Percentiles rank a stretch among this genome's conserved stretches.
phyloP scores from a whole-genome alignment of 2,888 invertebrate species.

The Pecten maximus region DNA sequence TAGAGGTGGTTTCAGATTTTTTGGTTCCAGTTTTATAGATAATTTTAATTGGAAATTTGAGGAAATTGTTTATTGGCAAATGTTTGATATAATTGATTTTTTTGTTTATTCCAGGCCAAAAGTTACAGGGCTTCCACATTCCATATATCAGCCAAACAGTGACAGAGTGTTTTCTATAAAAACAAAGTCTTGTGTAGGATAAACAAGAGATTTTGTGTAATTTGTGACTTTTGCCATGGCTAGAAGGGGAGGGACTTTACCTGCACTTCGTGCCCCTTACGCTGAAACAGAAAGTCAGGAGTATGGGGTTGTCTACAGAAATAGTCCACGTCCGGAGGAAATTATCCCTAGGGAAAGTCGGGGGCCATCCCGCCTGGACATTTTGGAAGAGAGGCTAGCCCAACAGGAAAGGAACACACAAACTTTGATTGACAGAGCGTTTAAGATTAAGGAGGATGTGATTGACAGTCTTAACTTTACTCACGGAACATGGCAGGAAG shows the following conservation, averaged over 20 bases:
- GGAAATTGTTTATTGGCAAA: background rate
- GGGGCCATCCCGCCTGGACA: slow-evolving; percentile 68
- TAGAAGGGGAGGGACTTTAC: slow-evolving; percentile 57
- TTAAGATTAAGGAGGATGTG: slow-evolving; percentile 80
- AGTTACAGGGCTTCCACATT: background rate
- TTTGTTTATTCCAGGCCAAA: background rate
- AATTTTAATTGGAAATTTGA: background rate
- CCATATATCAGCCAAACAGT: background rate
- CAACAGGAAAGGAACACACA: slow-evolving; percentile 79
- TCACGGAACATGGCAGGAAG: slow-evolving; percentile 82
- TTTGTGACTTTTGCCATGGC: slow-evolving; percentile 52
- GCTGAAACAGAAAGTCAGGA: slow-evolving; percentile 67
- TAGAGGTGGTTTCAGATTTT: background rate
- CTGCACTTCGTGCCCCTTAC: slow-evolving; percentile 69
- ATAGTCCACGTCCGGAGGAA: slow-evolving; percentile 44
- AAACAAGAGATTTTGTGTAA: background rate
- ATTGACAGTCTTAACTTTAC: slow-evolving; percentile 80
- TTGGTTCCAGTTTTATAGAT: background rate
- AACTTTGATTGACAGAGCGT: slow-evolving; percentile 78
- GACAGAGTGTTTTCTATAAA: background rate
- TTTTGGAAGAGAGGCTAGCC: slow-evolving; percentile 76
- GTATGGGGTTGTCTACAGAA: slow-evolving; percentile 33
- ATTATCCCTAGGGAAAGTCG: slow-evolving; percentile 50
- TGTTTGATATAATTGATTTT: background rate
- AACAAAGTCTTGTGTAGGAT: background rate